A percentile compares a stretch with the other conserved stretches of the same genome.
Conservation (phyloP, 2,888 invertebrate species). For the Drosophila infuscata region DNA sequence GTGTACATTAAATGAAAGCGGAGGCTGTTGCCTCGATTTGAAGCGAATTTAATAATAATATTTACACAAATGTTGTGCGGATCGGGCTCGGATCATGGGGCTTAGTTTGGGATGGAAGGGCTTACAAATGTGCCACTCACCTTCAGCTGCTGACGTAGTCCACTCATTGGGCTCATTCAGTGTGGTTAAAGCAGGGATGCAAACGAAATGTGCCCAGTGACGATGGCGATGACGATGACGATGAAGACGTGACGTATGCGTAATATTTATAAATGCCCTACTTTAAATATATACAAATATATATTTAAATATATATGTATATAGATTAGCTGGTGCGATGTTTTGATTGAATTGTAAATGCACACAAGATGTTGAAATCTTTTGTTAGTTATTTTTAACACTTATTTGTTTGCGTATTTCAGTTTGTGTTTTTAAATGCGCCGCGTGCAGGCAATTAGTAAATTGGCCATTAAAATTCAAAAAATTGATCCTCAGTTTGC, state of each 20-base stretch:
- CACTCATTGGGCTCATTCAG: slow-evolving; percentile 85
- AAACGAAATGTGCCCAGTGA: slow-evolving; percentile 21
- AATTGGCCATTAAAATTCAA: slow-evolving; percentile 25
- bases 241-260: slow-evolving; percentile 65
- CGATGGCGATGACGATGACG: slow-evolving; percentile 13
- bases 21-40: slow-evolving; percentile 45
- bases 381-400: slow-evolving; percentile 24
- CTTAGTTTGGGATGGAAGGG: slow-evolving; percentile 18
- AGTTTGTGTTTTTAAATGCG: slow-evolving; percentile 35
- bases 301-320: background rate
- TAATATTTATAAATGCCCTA: slow-evolving; percentile 59
- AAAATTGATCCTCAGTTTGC: slow-evolving; percentile 2
- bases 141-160: slow-evolving; percentile 85
- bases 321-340: slow-evolving; percentile 3
- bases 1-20: slow-evolving; percentile 35
- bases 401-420: slow-evolving; percentile 23
- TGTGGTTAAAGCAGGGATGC: slow-evolving; percentile 42
- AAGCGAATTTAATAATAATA: slow-evolving; percentile 61
- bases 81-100: slow-evolving; percentile 21
- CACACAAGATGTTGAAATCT: background rate
- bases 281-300: background rate
- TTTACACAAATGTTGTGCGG: slow-evolving; percentile 59
- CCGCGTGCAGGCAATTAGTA: slow-evolving; percentile 46
- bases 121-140: slow-evolving; percentile 64
- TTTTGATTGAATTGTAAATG: slow-evolving; percentile 16